Evolutionary conservation across 2,888 invertebrate species (phyloP).

Genomic region (Cybosia mesomella): DNA sequence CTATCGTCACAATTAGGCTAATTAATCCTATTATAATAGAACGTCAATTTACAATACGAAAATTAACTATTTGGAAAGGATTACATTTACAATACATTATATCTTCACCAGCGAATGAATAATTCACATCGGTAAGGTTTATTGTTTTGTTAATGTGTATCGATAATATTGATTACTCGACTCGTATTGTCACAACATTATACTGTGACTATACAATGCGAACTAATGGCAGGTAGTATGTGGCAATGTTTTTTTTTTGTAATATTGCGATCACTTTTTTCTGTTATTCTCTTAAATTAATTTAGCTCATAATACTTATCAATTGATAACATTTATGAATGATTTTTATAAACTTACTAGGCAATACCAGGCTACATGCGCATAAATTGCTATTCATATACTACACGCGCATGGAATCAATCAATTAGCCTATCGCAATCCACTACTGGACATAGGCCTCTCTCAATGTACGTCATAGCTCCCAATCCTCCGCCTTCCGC

Average conservation of each 20-base stretch:
- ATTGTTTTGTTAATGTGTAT: not conserved
- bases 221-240: not conserved
- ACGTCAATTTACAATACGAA: not conserved
- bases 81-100: not conserved
- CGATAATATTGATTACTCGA: not conserved
- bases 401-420: too few species aligned
- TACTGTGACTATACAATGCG: not conserved
- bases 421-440: too few species aligned
- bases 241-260: not conserved
- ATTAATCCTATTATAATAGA: conserved; percentile 16
- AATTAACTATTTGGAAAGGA: not conserved
- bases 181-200: not conserved
- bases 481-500: too few species aligned
- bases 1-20: conserved; percentile 7
- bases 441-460: too few species aligned
- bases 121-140: not conserved
- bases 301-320: too few species aligned
- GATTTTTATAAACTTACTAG: too few species aligned
- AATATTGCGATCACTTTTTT: too few species aligned
- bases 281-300: too few species aligned
- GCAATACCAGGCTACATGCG: too few species aligned
- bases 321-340: too few species aligned
- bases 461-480: too few species aligned
- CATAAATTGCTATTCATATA: too few species aligned
- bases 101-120: not conserved